Percentiles rank a stretch among this genome's conserved stretches.
Evolutionary conservation across 2,797 vertebrate genomes (phyloP).

Genomic region (Allobates femoralis): DNA sequence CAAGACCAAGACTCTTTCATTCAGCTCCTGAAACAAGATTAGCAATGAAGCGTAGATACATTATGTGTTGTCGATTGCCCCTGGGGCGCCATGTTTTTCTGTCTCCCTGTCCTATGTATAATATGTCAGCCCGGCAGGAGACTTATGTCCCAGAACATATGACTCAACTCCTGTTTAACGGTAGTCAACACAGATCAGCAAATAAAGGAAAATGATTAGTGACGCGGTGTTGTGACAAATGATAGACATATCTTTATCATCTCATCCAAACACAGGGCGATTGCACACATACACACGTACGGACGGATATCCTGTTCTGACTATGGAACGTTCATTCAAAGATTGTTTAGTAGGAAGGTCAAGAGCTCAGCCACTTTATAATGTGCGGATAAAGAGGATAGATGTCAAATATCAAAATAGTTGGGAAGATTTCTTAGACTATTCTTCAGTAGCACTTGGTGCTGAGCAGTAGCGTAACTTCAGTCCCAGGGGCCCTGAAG

Average conservation of each 20-base stretch:
- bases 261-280: background rate
- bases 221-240: background rate
- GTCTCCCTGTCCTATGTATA: background rate
- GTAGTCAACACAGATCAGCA: background rate
- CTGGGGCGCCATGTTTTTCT: background rate
- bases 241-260: background rate
- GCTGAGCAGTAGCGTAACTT: too few species aligned
- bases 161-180: background rate
- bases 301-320: background rate
- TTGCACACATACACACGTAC: background rate
- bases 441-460: too few species aligned
- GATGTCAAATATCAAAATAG: too few species aligned
- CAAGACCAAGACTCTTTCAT: constrained; percentile 88
- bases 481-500: too few species aligned
- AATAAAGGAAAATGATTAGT: background rate
- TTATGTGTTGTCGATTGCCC: background rate
- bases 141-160: background rate
- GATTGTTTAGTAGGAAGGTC: background rate
- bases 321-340: background rate
- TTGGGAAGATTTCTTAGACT: too few species aligned
- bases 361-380: background rate
- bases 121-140: background rate
- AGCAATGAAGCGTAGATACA: background rate
- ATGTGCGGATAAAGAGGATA: too few species aligned
- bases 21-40: constrained; percentile 81